Base-by-base conservation (phyloP, 2,113 vertebrate species). In the Engraulis encrasicolus region DNA sequence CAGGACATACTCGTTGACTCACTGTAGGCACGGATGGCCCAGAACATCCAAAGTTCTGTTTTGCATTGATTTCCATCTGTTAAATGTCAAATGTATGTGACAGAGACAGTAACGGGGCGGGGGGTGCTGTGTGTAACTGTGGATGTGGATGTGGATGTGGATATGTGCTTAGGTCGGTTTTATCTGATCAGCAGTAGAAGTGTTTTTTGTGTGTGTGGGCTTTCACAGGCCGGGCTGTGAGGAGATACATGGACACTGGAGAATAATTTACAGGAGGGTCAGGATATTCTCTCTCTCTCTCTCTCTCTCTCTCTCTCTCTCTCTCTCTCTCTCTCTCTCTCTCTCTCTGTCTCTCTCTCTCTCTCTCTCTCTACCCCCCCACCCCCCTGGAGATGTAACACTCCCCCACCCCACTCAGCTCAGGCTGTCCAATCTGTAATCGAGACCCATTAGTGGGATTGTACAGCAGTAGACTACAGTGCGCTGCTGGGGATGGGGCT, bases 391-490 rank as follows among this genome's bases (percentile, higher is more conserved):
- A 14, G 66, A 31, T 34, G 66, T 15, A 74, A 4, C 66, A 74
- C 66, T 66, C 11, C n/a, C 12, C n/a, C 27, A 14, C 23, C 23
- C 23, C 58, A 66, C 58, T 66, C 58, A 66, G 11, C n/a, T 9
- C n/a, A 3, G 58, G 23, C 23, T 14, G 58, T 6, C 58, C 58
- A 66, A 12, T 66, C 58, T 74, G 66, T 74, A 74, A 74, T 74
- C 14, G 27, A 74, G 66, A 34, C 12, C 27, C 66, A 74, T 74
- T 74, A 74, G 66, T 15, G 27, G 66, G 27, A 74, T 74, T 74
- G 34, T 74, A 74, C 66, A 74, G 66, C 66, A 61, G n/a, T n/a
- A n/a, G 58, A 61, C 58, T 27, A 61, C n/a, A n/a, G n/a, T n/a
- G n/a, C n/a, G n/a, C n/a, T n/a, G n/a, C n/a, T n/a, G n/a, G n/a